Evolutionary conservation across 2,113 vertebrate genomes (phyloP), one percentile per base, ranked within the genome.

Genomic region (Cottus gobio): DNA sequence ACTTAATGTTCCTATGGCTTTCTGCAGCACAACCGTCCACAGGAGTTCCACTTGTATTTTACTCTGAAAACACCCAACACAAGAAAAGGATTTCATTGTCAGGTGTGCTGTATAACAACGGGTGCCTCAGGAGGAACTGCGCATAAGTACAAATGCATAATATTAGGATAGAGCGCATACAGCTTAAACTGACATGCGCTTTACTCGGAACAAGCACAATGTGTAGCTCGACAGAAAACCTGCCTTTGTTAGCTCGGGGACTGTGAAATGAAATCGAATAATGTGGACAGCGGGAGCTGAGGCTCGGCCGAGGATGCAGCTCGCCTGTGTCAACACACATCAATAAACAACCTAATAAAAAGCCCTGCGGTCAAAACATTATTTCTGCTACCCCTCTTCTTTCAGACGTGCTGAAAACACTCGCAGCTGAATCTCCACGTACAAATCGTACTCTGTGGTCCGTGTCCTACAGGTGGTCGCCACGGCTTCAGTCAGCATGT

Each of bases 321-420:
- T 70, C 87, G 85, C 86, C 82, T 67, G 70, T 90, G 90, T 93
- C 92, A 92, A 89, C 92, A 87, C 80, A 88, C 90, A 90, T 92
- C 88, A 90, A 89, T 93, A 93, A 90, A 89, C 85, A 91, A 83
- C 65, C 85, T 82, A 83, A 90, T 90, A 91, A 93, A 92, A 88
- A 39, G 50, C 79, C 76, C 68, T 36, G 34, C 62, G 86, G 88
- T 87, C 78, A 86, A 89, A 91, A 85, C 84, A 86, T 87, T 79
- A 89, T 87, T 90, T 87, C 75, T 74, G 76, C 61, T 65, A 46
- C 80, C n/a, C 73, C 63, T 88, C 71, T 54, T 63, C 67, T 75
- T 39, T 60, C 30, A 80, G 83, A 84, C 16, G n/a, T 30, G 58
- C 71, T 16, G 52, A 66, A 75, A 73, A 75, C 42, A 46, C 74